These are phyloP conservation scores for Drosophila seclusa DNA, from an alignment of 2,888 invertebrate species.

Conservation along the genomic window DNA sequence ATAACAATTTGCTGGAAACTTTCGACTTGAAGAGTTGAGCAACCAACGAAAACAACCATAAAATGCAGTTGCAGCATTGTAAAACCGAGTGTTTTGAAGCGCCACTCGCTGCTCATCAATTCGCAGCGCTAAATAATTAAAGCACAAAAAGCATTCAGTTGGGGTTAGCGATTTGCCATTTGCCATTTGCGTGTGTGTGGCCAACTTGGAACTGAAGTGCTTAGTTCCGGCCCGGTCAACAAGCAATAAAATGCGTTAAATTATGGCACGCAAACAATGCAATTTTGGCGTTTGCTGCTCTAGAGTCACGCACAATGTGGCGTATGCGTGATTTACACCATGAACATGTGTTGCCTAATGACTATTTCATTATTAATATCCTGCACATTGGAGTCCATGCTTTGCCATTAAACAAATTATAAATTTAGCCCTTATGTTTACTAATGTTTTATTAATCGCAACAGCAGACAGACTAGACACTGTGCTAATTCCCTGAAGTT, in stretches of 20 bases:
- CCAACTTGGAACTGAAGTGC: conserved; percentile 1
- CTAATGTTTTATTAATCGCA: neutral
- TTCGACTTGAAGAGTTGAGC: conserved; percentile 44
- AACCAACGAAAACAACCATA: conserved; percentile 42
- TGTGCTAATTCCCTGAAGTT: neutral
- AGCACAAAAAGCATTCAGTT: conserved; percentile 29
- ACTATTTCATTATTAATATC: conserved; percentile 39
- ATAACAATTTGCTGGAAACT: conserved; percentile 49
- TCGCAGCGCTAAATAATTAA: conserved; percentile 54
- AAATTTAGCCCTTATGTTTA: neutral
- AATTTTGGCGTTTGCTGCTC: conserved; percentile 21
- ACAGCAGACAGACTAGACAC: neutral
- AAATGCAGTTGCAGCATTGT: conserved; percentile 39
- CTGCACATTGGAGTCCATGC: neutral
- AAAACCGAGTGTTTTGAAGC: conserved; percentile 31
- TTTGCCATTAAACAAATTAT: neutral
- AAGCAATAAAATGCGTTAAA: conserved; percentile 37
- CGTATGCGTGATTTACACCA: conserved; percentile 65
- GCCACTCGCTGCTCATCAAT: conserved; percentile 48
- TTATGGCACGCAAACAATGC: conserved; percentile 41
- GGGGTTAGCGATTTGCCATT: conserved; percentile 23
- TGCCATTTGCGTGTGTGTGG: neutral
- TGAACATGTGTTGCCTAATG: conserved; percentile 46
- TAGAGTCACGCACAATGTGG: conserved; percentile 41
- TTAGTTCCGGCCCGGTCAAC: conserved; percentile 20